Evolutionary conservation across 2,888 invertebrate genomes (phyloP), one percentile per base, ranked within the genome.

Genomic region (Camponotus fellah): DNA sequence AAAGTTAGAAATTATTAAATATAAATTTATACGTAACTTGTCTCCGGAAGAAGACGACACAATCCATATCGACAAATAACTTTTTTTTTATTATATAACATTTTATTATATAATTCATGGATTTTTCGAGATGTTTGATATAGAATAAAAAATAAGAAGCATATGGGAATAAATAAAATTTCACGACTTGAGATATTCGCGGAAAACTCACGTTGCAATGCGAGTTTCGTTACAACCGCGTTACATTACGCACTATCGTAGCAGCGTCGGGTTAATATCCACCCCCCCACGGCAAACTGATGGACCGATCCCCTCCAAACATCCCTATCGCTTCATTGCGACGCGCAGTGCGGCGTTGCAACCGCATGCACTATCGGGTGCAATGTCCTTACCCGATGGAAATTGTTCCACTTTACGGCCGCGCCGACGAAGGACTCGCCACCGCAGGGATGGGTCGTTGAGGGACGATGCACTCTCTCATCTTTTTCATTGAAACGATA

Each of bases 301-400:
- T 71, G 71, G 79, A 71, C 69, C 79, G 12, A 66, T 37, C 76
- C 77, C 69, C 56, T 56, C 32, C 69, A 68, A 58, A 49, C 49
- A 49, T 49, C 69, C 49, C 79, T 66, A 79, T 71, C 58, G 69
- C 69, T 21, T 58, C 43, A 58, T 79, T 79, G 79, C 69, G 43
- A 21, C 69, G 69, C 69, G 69, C 79, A 79, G 69, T 79, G 69
- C 79, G 79, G 79, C 71, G 71, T 71, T 79, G 46, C 79, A 46
- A 21, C 79, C 79, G 58, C 69, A 49, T 49, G n/a, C 49, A 43
- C 43, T 43, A 60, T 71, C 79, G 79, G 79, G 71, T 79, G 79
- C 79, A 71, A 79, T 34, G 79, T 69, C 79, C 71, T 58, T 60
- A 43, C 60, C 26, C 37, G 71, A 71, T 71, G 60, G 60, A 79